A percentile compares a stretch with the other conserved stretches of the same genome.
Conservation (phyloP, 2,113 vertebrate species). For the Odobenus rosmarus region DNA sequence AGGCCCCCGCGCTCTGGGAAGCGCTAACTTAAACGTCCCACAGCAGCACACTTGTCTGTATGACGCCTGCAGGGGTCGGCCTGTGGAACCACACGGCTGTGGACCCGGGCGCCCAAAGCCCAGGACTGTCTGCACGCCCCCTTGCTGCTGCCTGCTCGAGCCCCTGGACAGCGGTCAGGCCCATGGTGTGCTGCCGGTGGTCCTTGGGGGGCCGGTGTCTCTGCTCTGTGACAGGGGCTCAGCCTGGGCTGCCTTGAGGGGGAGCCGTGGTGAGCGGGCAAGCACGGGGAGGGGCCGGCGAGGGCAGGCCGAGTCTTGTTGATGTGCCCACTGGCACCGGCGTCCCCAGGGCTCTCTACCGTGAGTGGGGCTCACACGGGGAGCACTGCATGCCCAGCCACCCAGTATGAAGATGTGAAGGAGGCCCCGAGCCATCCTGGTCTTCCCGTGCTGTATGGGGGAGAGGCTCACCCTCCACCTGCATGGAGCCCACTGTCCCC, state of each 20-base stretch:
- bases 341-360: not conserved
- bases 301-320: not conserved
- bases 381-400: not conserved
- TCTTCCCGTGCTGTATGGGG: not conserved
- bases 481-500: not conserved
- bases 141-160: not conserved
- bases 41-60: not conserved
- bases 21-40: not conserved
- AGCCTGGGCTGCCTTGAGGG: not conserved
- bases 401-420: not conserved
- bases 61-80: not conserved
- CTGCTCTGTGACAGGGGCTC: not conserved
- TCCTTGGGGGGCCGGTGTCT: not conserved
- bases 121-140: not conserved
- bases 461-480: not conserved
- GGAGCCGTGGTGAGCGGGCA: fast-evolving
- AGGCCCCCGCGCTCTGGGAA: not conserved
- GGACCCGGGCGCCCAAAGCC: not conserved
- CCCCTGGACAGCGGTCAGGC: not conserved
- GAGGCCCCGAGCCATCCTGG: not conserved
- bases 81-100: not conserved
- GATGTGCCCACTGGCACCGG: not conserved
- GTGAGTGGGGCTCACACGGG: not conserved
- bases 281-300: not conserved
- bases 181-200: not conserved